These are phyloP conservation scores for Mamestra configurata DNA, from an alignment of 1,140 invertebrate species.

Conservation along the genomic window DNA sequence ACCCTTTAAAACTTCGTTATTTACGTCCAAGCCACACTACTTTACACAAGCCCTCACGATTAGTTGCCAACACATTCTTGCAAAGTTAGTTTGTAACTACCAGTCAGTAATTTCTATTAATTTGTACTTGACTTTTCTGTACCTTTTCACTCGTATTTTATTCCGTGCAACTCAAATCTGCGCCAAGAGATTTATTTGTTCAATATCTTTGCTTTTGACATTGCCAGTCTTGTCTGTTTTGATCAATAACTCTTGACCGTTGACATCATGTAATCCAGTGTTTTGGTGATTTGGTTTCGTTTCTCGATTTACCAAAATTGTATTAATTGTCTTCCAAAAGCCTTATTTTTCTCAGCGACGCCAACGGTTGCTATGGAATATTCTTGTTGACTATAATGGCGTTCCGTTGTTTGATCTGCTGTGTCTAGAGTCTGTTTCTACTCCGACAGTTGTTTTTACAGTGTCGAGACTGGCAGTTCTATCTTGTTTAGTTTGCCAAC, in stretches of 20 bases:
- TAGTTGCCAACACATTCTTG: conserved; percentile 31
- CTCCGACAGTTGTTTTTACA: conserved; percentile 61
- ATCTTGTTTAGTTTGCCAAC: conserved; percentile 51
- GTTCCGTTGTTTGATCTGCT: background rate
- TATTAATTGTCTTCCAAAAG: background rate
- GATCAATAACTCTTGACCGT: background rate
- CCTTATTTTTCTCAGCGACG: too few relatives aligned
- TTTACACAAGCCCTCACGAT: conserved; percentile 20
- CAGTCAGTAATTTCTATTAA: conserved; percentile 23
- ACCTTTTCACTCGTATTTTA: conserved; percentile 16
- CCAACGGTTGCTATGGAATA: background rate
- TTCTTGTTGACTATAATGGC: background rate
- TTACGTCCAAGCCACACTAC: conserved; percentile 18
- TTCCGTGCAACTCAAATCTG: background rate
- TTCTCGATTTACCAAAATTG: background rate
- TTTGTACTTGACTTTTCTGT: background rate
- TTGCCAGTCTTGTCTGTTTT: conserved; percentile 1
- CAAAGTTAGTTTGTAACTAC: conserved; percentile 30
- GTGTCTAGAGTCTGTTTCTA: conserved; percentile 45
- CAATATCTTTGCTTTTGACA: background rate
- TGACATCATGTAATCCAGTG: background rate
- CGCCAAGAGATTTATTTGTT: background rate
- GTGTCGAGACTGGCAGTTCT: conserved; percentile 70
- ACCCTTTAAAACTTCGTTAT: background rate
- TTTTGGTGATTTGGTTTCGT: background rate